A percentile compares a stretch with the other conserved stretches of the same genome.
phyloP scores from a whole-genome alignment of 1,140 invertebrate species.

The Listronotus oregonensis region DNA sequence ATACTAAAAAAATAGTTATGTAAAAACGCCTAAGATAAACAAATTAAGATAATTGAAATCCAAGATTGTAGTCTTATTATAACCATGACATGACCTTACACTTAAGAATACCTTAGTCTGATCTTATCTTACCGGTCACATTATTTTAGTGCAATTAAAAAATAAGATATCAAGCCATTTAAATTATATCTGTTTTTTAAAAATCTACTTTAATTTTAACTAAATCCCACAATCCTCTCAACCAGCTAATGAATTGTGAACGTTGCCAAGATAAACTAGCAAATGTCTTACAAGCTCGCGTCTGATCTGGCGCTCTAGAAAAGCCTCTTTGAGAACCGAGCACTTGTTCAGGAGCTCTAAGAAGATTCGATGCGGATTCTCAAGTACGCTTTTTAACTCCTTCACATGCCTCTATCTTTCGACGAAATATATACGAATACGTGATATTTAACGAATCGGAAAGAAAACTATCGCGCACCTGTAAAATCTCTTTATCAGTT shows the following conservation, averaged over 20 bases:
- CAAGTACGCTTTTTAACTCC: conserved; percentile 15
- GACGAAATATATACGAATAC: background rate
- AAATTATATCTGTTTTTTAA: no score
- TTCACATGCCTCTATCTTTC: conserved; percentile 1
- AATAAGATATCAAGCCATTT: no score
- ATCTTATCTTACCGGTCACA: no score
- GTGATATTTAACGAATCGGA: conserved; percentile 9
- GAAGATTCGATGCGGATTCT: conserved; percentile 10
- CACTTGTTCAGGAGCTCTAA: conserved; percentile 14
- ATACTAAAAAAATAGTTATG: no score
- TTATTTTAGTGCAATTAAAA: no score
- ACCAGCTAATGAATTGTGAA: conserved; percentile 9
- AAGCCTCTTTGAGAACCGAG: conserved; percentile 23
- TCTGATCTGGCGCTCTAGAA: conserved; percentile 4
- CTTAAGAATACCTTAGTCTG: no score
- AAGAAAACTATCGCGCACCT: conserved; percentile 8
- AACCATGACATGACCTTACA: no score
- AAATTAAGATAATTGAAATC: no score
- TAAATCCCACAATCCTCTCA: background rate
- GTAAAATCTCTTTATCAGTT: no score
- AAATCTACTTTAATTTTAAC: background rate
- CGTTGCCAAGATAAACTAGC: conserved; percentile 7
- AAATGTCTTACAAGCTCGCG: conserved; percentile 5
- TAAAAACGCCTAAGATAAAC: no score
- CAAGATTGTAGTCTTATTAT: no score